Base-by-base conservation (phyloP, 2,113 vertebrate species). In the Psilopsiagon aymara region DNA sequence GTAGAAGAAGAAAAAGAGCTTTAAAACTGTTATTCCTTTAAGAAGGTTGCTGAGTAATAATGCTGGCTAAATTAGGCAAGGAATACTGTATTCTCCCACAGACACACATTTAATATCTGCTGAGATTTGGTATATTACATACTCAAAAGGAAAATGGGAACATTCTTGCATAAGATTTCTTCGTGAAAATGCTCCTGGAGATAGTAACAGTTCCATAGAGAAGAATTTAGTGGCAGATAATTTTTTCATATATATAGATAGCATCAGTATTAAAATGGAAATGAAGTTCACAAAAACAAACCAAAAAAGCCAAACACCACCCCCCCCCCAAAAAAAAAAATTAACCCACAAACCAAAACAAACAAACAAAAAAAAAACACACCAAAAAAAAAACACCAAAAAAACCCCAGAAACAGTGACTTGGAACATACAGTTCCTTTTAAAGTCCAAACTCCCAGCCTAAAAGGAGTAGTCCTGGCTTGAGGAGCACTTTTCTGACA, bases 1-100 rank as follows among this genome's bases (percentile, higher is more conserved):
- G 27, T 19, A 86, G 63, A 90, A 79, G 60, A 87, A 69, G 53
- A 86, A 95, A 91, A 95, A 94, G 51, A 71, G 24, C 70, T 94
- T 94, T 95, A 86, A 95, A 93, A 92, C 66, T 89, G 77, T 77
- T 88, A 89, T 92, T 95, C 70, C 95, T 92, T 92, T 94, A 93
- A 96, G 84, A 94, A 94, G 90, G 81, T 51, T 91, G 84, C 77
- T n/a, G 74, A 96, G 83, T 95, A 94, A 94, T 95, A 97, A 96
- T n/a, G 59, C 69, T 92, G 64, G 51, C 51, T 94, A 97, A 97
- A 97, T 95, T 96, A 97, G 95, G 89, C 64, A 94, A 93, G 92
- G 95, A 94, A 86, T 84, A 90, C 52, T 55, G 62, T 82, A 88
- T 89, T 94, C 83, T 98, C 75, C 92, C 90, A 94, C 69, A 86